Conservation (phyloP, 1,140 invertebrate genomes). For the Phthorimaea operculella region DNA sequence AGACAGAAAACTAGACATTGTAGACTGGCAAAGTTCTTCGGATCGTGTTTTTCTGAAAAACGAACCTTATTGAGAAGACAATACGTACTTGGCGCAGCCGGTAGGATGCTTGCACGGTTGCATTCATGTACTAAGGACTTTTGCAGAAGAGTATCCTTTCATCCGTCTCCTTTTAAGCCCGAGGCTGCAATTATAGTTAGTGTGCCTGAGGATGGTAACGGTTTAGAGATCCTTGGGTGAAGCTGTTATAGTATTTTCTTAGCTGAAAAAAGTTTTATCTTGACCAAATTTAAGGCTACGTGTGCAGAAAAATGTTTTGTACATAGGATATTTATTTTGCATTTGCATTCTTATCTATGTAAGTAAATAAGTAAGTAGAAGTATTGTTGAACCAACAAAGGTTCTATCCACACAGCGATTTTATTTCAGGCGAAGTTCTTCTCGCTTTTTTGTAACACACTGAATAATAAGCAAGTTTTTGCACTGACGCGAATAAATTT, state of each 20-base stretch:
- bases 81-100: background rate
- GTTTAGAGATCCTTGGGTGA: slow-evolving; percentile 17
- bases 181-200: slow-evolving; percentile 36
- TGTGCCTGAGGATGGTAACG: slow-evolving; percentile 24
- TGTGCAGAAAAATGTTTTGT: too few relatives aligned
- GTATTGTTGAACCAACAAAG: too few relatives aligned
- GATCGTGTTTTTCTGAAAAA: background rate
- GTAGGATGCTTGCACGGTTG: slow-evolving; percentile 10
- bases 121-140: slow-evolving; percentile 27
- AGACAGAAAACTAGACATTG: slow-evolving; percentile 35
- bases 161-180: slow-evolving; percentile 29
- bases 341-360: too few relatives aligned
- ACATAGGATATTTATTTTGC: too few relatives aligned
- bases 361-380: too few relatives aligned
- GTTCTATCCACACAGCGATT: too few relatives aligned
- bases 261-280: too few relatives aligned
- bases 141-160: slow-evolving; percentile 33
- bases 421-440: too few relatives aligned
- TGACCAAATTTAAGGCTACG: too few relatives aligned
- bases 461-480: too few relatives aligned
- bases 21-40: background rate
- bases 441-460: too few relatives aligned
- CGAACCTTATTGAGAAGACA: background rate
- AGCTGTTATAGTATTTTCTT: background rate
- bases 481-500: too few relatives aligned